Percentiles rank a stretch among this genome's conserved stretches.
Conservation (phyloP, 2,888 invertebrate species). For the Phalera bucephala region DNA sequence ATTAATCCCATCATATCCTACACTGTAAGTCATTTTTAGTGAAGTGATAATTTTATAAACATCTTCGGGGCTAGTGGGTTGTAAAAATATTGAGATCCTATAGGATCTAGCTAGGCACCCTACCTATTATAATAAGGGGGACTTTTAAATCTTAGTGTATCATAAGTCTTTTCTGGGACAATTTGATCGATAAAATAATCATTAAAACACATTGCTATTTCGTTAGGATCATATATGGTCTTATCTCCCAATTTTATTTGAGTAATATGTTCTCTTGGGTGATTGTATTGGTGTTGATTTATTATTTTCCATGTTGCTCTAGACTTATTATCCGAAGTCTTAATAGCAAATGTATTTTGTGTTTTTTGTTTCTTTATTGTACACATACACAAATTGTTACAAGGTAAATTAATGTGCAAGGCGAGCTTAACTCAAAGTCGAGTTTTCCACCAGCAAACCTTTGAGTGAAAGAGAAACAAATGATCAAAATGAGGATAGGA, state of each 20-base stretch:
- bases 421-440: too few relatives aligned
- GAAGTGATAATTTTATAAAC: constrained; percentile 1
- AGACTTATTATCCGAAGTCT: neutral
- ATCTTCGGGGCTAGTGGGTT: neutral
- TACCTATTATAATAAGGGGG: too few relatives aligned
- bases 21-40: constrained; percentile 2
- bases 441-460: too few relatives aligned
- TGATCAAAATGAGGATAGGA: too few relatives aligned
- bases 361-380: too few relatives aligned
- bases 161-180: too few relatives aligned
- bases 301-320: constrained; percentile 3
- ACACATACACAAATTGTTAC: too few relatives aligned
- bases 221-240: neutral
- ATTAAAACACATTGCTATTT: constrained; percentile 1
- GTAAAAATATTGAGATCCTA: constrained; percentile 3
- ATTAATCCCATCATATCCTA: constrained; percentile 1
- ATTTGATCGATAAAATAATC: constrained; percentile 3
- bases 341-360: neutral
- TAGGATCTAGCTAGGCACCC: too few relatives aligned
- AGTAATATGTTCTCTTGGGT: constrained; percentile 1
- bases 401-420: too few relatives aligned
- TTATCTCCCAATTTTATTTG: neutral
- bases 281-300: neutral
- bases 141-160: too few relatives aligned
- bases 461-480: too few relatives aligned